Percentiles rank a stretch among this genome's conserved stretches.
These are phyloP conservation scores for Argyresthia goedartella DNA, from an alignment of 2,888 invertebrate genomes.

Conservation along the genomic window DNA sequence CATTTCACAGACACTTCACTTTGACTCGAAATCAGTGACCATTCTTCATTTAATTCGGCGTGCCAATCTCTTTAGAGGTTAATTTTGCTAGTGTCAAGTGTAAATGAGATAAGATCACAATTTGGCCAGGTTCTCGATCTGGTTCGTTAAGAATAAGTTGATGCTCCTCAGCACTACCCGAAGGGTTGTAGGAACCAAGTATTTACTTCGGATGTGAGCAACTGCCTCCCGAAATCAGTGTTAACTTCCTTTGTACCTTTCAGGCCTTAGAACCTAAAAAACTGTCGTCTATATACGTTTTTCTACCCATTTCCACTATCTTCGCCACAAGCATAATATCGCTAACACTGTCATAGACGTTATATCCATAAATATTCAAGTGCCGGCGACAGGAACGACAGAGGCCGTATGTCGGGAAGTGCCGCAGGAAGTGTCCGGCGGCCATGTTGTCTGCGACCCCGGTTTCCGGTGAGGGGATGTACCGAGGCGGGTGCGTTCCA, in stretches of 20 bases:
- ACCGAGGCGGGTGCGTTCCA: not conserved
- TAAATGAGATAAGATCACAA: too few relatives aligned
- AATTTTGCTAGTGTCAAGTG: too few relatives aligned
- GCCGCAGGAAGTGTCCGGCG: constrained; percentile 36
- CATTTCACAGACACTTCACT: too few relatives aligned
- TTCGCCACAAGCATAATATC: not conserved
- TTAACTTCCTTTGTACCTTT: not conserved
- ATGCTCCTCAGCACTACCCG: too few relatives aligned
- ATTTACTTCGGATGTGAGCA: too few relatives aligned
- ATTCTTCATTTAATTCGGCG: too few relatives aligned
- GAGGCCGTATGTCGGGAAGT: constrained; percentile 18
- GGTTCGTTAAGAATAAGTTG: too few relatives aligned
- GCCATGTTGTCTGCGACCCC: constrained; percentile 44
- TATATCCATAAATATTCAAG: not conserved
- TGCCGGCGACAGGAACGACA: constrained; percentile 11
- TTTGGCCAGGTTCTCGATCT: too few relatives aligned
- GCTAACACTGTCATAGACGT: not conserved
- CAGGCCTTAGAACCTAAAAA: not conserved
- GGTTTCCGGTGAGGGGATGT: constrained; percentile 11
- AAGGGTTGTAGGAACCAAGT: too few relatives aligned
- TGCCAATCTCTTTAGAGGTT: too few relatives aligned
- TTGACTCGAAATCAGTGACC: too few relatives aligned
- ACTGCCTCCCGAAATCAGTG: too few relatives aligned
- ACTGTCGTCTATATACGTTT: not conserved
- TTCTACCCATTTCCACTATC: not conserved